Percentiles rank a stretch among this genome's conserved stretches.
phyloP scores from a whole-genome alignment of 2,113 vertebrate genomes.

The Rhizomys pruinosus region DNA sequence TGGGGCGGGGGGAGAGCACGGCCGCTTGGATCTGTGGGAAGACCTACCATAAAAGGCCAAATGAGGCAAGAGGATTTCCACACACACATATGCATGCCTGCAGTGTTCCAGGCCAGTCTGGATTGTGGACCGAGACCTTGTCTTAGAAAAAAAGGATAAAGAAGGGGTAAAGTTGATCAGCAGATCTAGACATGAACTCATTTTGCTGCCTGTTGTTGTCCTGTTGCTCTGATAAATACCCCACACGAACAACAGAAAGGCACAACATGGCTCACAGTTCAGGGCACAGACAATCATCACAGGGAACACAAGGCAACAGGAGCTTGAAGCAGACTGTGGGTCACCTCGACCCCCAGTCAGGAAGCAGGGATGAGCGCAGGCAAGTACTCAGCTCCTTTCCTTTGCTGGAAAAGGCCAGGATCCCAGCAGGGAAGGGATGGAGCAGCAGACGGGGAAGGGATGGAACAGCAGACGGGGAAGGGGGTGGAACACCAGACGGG shows the following conservation, averaged over 20 bases:
- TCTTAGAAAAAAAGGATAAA: neutral
- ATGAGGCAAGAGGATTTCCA: neutral
- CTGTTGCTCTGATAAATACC: neutral
- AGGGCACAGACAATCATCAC: neutral
- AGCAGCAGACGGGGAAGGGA: too few relatives aligned
- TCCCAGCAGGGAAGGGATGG: neutral
- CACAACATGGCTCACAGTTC: neutral
- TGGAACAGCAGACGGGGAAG: too few relatives aligned
- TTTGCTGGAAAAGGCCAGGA: neutral
- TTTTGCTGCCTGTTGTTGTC: neutral
- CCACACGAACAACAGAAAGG: neutral
- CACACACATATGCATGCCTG: too few relatives aligned
- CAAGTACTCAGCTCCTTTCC: neutral
- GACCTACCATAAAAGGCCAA: neutral
- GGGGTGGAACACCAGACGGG: too few relatives aligned
- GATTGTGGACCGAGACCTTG: neutral
- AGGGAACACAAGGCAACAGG: neutral
- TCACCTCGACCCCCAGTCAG: neutral
- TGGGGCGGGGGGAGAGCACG: fast-evolving
- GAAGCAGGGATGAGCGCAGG: neutral
- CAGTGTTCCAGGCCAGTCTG: neutral
- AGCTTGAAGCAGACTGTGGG: neutral
- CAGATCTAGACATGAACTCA: neutral
- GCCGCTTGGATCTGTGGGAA: neutral
- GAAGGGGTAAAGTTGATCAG: neutral